Base-by-base conservation (phyloP, 2,888 invertebrate genomes). In the Ceramica pisi region DNA sequence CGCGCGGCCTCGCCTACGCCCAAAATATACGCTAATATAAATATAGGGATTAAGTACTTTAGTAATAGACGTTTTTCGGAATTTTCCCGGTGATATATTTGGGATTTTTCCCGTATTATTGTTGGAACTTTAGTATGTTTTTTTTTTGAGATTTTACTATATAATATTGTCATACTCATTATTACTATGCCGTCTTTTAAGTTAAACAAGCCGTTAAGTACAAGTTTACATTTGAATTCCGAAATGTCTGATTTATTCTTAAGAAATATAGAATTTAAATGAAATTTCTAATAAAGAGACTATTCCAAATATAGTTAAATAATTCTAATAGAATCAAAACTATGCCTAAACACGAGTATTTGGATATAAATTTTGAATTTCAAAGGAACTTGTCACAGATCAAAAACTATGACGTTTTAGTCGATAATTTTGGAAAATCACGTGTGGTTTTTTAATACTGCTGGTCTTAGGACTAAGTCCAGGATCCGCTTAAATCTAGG, bases 401-500 rank as follows among this genome's bases (percentile, higher is more conserved):
- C 4, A 46, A 75, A 51, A 50, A 46, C 35, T 23, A 65, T 66
- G 75, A 74, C 61, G 23, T 48, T 51, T 12, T 12, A 23, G 31
- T 51, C 50, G 31, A 55, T 41, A 71, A 57, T 70, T 68, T 67
- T n/a, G 53, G 51, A 75, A 72, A 75, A 80, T 84, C 76, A 82
- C 73, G 73, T 60, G 38, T 59, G 63, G 46, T 73, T 75, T 72
- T 75, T 60, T 80, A 84, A 84, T 84, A 84, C 84, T 84, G 85
- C 51, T 48, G 78, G 74, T 70, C 56, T 69, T 71, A 77, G 93
- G 94, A 93, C 94, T 87, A 88, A 75, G 94, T 93, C 94, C 94
- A 71, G 86, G 83, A 85, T 87, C 87, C 85, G 86, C 86, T 94
- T 94, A 89, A 70, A 90, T 84, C 95, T 95, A 95, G 86, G 84